These are phyloP conservation scores for Balaeniceps rex DNA, from an alignment of 2,113 vertebrate genomes.

Conservation along the genomic window DNA sequence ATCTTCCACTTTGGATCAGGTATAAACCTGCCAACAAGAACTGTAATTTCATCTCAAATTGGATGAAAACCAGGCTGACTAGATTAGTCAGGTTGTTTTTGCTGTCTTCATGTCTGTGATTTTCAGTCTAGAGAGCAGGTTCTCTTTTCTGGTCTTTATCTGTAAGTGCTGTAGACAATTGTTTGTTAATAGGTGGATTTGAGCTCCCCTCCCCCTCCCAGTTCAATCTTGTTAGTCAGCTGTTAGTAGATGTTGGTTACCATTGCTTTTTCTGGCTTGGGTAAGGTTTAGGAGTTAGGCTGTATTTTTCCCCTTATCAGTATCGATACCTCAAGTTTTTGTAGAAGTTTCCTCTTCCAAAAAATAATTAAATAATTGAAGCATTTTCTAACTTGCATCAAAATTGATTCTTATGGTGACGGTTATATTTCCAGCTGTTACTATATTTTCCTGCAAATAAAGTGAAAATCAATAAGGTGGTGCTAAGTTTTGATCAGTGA, in stretches of 20 bases:
- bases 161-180: background rate
- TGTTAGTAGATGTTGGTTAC: background rate
- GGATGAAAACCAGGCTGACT: background rate
- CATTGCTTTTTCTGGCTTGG: background rate
- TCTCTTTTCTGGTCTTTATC: background rate
- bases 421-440: background rate
- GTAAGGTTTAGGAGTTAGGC: background rate
- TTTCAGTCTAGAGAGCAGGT: background rate
- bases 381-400: background rate
- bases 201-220: background rate
- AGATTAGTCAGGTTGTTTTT: background rate
- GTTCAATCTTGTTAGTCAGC: background rate
- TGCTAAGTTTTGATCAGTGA: background rate
- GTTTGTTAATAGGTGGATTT: background rate
- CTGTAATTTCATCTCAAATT: background rate
- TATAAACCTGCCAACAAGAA: background rate
- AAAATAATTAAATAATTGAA: background rate
- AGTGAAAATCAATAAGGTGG: background rate
- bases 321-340: background rate
- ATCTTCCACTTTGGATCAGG: background rate
- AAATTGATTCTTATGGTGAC: background rate
- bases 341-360: background rate
- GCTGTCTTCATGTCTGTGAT: background rate
- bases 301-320: background rate
- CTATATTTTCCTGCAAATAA: background rate